A percentile compares a stretch with the other conserved stretches of the same genome.
phyloP scores from a whole-genome alignment of 2,797 vertebrate species.

The Podargus strigoides region DNA sequence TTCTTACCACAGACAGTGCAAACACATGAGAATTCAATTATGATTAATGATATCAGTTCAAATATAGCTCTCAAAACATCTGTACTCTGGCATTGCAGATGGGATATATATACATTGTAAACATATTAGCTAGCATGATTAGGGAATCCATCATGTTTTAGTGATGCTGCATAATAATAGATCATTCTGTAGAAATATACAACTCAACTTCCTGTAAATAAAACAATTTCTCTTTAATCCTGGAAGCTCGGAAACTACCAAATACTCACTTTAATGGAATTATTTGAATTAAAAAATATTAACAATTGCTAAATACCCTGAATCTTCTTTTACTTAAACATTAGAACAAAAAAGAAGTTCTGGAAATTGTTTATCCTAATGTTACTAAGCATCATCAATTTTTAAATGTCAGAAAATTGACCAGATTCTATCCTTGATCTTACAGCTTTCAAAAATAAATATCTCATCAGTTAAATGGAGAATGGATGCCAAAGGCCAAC shows the following conservation, averaged over 20 bases:
- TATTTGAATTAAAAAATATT: not conserved
- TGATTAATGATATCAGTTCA: not conserved
- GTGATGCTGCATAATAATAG: not conserved
- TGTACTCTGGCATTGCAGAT: not conserved
- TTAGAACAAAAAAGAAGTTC: not conserved
- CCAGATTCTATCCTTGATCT: not conserved
- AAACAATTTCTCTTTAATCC: not conserved
- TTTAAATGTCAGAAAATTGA: not conserved
- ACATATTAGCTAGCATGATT: not conserved
- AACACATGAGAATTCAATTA: not conserved
- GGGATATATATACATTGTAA: not conserved
- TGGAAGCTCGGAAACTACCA: not conserved
- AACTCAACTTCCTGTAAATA: not conserved
- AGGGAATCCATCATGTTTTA: not conserved
- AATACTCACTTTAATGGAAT: not conserved
- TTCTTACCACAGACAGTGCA: not conserved
- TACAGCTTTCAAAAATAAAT: not conserved
- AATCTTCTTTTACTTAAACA: not conserved
- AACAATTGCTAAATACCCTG: not conserved
- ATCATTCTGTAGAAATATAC: not conserved
- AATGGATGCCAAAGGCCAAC: not conserved
- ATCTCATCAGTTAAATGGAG: not conserved
- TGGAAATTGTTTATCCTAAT: not conserved
- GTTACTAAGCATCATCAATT: not conserved
- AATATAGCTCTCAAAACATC: not conserved